These are phyloP conservation scores for Eupelmus urozonus DNA, from an alignment of 2,888 invertebrate species.

Conservation along the genomic window DNA sequence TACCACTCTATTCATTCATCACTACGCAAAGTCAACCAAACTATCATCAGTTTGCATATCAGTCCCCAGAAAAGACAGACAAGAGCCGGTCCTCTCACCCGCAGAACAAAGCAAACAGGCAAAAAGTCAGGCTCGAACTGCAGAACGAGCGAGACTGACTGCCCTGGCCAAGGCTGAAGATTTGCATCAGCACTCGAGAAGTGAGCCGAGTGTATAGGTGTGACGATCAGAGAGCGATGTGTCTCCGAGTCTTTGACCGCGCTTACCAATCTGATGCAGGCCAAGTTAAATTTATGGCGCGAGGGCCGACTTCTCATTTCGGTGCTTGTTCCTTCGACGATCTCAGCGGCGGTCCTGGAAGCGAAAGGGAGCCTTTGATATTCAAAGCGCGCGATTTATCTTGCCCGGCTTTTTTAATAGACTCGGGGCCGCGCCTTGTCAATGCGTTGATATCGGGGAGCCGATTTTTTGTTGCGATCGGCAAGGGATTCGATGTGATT, in stretches of 20 bases:
- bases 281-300: constrained; percentile 44
- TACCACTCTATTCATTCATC: no score
- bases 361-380: constrained; percentile 36
- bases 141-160: not conserved
- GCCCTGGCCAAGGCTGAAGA: not conserved
- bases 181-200: constrained; percentile 15
- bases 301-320: constrained; percentile 36
- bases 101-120: not conserved
- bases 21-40: no score
- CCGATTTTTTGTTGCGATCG: no score
- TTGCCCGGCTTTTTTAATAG: constrained; percentile 37
- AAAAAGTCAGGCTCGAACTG: no score
- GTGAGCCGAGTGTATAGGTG: constrained; percentile 14
- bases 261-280: constrained; percentile 33
- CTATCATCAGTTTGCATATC: no score
- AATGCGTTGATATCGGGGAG: no score
- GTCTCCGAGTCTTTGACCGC: not conserved
- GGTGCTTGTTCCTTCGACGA: constrained; percentile 13
- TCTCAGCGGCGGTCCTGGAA: not conserved
- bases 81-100: no score
- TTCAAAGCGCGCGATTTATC: constrained; percentile 51
- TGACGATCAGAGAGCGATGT: constrained; percentile 40
- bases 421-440: no score
- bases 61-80: no score
- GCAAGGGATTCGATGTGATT: no score